A percentile compares a stretch with the other conserved stretches of the same genome.
Conservation (phyloP, 37 sponge, comb jelly and placozoan species). For the Eunapius fragilis region DNA sequence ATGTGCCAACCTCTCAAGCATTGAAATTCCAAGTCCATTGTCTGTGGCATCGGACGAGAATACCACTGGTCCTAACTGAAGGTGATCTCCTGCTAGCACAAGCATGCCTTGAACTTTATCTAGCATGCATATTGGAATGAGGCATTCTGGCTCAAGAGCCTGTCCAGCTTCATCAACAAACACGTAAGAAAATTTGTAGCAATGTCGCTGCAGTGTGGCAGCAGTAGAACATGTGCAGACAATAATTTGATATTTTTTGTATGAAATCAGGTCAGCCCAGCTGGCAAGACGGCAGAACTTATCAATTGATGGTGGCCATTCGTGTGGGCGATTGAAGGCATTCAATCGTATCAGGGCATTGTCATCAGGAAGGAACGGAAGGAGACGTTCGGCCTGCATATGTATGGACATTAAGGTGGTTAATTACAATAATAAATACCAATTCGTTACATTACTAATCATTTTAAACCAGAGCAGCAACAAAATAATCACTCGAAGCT, state of each 20-base stretch:
- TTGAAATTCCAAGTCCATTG: conserved; percentile 64
- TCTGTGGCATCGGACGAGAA: conserved; percentile 28
- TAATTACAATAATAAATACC: too few species aligned
- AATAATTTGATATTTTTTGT: conserved; percentile 45
- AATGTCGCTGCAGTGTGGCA: conserved; percentile 42
- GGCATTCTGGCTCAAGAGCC: conserved; percentile 79
- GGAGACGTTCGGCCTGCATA: too few species aligned
- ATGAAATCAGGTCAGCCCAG: conserved; percentile 15
- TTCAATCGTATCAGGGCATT: conserved; percentile 82
- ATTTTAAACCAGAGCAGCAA: too few species aligned
- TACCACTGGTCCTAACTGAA: conserved; percentile 78
- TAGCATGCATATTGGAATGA: conserved; percentile 53
- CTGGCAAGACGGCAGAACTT: conserved; percentile 52
- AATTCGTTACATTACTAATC: too few species aligned
- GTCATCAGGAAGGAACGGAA: too few species aligned
- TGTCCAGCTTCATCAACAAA: conserved; percentile 90
- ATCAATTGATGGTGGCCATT: conserved; percentile 35
- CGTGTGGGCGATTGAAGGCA: conserved; percentile 53
- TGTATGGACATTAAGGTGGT: too few species aligned
- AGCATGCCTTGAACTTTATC: conserved; percentile 41
- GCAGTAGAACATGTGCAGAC: conserved; percentile 77
- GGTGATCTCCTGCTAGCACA: conserved; percentile 78
- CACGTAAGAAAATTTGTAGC: conserved; percentile 69
- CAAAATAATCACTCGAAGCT: too few species aligned
- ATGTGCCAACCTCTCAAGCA: conserved; percentile 72